Base-by-base conservation (phyloP, 1,140 invertebrate species). In the Apis cerana region DNA sequence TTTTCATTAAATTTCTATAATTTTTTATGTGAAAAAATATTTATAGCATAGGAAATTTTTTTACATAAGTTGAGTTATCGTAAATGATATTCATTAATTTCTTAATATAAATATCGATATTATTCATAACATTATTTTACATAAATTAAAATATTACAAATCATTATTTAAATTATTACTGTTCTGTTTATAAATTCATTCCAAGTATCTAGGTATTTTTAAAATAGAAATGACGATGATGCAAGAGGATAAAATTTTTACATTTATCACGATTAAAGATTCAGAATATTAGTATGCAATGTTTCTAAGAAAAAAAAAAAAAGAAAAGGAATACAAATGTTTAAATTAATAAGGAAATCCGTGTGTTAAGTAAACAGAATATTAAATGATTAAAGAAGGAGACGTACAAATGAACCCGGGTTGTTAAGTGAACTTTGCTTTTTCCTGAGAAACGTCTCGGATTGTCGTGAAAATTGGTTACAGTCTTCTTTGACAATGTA, bases 401-500 rank as follows among this genome's bases (percentile, higher is more conserved):
- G 11, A 15, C 33, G 33, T 68, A 68, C n/a, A 50, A 62, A 50
- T 75, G 72, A 50, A 27, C n/a, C 50, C n/a, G 1, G 17, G n/a
- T 71, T 48, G 3, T 7, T 43, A 74, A 59, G 48, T 5, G 21
- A 75, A 65, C 74, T 19, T 75, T 50, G n/a, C 8, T 27, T 76
- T 76, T 65, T 76, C 12, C 50, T 7, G 17, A 21, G 27, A 17
- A 27, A 54, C 8, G 48, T 59, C 43, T 56, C 19, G 27, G n/a
- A 59, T 68, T 67, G 62, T 81, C 54, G n/a, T 52, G n/a, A 65
- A 78, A 81, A 75, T 75, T 75, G 54, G 43, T 68, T 27, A 65
- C 62, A 74, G 50, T 74, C 27, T 48, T 50, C 72, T 59, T 75
- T 33, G 61, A 75, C 62, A 75, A 61, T 68, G 56, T 70, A 62